Conservation (phyloP, 2,797 vertebrate species). For the Oreortyx pictus region DNA sequence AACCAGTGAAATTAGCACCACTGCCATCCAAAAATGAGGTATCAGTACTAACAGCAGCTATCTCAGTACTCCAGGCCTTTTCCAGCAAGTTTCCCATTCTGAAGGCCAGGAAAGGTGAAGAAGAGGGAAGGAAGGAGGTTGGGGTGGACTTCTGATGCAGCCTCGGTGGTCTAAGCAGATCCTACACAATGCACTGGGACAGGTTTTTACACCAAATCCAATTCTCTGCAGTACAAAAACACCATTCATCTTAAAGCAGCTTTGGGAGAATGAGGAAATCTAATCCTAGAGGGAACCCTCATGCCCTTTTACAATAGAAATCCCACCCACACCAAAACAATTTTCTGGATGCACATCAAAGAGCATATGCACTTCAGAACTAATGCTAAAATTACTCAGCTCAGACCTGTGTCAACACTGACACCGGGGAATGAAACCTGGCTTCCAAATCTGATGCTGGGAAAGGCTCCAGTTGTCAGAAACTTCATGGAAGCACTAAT, state of each 20-base stretch:
- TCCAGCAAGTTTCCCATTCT: background rate
- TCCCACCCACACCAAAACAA: constrained; percentile 46
- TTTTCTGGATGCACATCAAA: constrained; percentile 48
- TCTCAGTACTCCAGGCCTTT: background rate
- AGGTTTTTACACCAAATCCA: background rate
- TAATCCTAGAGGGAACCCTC: constrained; percentile 21
- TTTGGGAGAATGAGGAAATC: constrained; percentile 48
- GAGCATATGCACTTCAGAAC: background rate
- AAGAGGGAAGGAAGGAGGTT: background rate
- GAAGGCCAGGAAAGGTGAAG: background rate
- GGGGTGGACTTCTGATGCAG: background rate
- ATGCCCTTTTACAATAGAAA: constrained; percentile 5
- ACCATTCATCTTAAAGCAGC: constrained; percentile 47
- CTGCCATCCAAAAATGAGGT: background rate
- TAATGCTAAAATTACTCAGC: background rate
- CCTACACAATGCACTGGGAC: background rate
- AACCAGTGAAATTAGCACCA: background rate
- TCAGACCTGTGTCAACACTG: background rate
- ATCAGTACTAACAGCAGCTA: background rate
- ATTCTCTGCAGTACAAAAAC: constrained; percentile 31
- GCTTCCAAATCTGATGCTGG: background rate
- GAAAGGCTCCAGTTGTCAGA: constrained; percentile 4
- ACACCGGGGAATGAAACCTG: background rate
- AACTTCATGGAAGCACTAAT: background rate
- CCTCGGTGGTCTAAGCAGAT: accelerated